A percentile compares a stretch with the other conserved stretches of the same genome.
phyloP scores from a whole-genome alignment of 2,888 invertebrate species.

The Priocnemis perturbator region DNA sequence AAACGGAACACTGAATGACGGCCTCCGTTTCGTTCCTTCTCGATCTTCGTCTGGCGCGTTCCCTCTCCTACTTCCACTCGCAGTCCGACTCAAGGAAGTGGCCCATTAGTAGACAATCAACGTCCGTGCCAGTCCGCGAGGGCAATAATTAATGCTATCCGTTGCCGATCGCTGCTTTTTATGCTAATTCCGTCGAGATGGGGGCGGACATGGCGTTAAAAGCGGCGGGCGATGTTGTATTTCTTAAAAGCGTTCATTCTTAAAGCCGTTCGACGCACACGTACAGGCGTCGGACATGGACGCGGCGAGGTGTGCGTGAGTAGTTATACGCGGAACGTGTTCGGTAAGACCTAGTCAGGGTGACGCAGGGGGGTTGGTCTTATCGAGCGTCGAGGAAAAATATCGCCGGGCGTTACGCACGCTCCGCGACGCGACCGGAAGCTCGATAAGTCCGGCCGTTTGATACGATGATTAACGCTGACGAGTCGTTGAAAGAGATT shows the following conservation, averaged over 20 bases:
- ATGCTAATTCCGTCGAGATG: slow-evolving; percentile 57
- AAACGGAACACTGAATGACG: not conserved
- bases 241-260: slow-evolving; percentile 12
- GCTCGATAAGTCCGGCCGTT: not conserved
- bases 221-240: slow-evolving; percentile 20
- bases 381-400: too few relatives aligned
- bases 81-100: slow-evolving; percentile 46
- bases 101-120: slow-evolving; percentile 67
- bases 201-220: slow-evolving; percentile 47
- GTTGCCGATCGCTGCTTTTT: slow-evolving; percentile 59
- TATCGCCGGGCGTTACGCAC: not conserved
- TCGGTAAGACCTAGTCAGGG: not conserved
- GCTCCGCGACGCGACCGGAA: slow-evolving; percentile 1
- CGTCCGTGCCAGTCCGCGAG: slow-evolving; percentile 46
- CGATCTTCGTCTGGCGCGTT: too few relatives aligned
- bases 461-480: not conserved
- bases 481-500: not conserved
- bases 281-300: slow-evolving; percentile 7
- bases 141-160: slow-evolving; percentile 71
- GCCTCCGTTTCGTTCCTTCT: not conserved
- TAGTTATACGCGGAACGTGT: slow-evolving; percentile 6
- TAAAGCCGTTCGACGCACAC: slow-evolving; percentile 3
- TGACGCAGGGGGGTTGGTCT: not conserved
- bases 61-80: too few relatives aligned
- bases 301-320: slow-evolving; percentile 13